Evolutionary conservation across 2,888 invertebrate genomes (phyloP).

Genomic region (Atherix ibis): DNA sequence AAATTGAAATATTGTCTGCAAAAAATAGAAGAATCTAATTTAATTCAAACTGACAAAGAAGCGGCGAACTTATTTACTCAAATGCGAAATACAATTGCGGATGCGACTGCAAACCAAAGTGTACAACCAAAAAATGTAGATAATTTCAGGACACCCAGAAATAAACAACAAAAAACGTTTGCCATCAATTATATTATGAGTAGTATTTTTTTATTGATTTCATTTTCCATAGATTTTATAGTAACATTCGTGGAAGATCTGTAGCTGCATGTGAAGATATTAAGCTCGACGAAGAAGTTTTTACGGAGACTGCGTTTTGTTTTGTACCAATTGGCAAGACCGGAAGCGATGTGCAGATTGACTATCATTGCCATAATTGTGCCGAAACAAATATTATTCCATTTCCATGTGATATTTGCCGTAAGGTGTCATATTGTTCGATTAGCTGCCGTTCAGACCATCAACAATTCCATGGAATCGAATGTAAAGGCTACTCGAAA

Average conservation of each 20-base stretch:
- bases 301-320: conserved; percentile 66
- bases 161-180: no score
- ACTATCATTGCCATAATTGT: conserved; percentile 52
- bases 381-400: conserved; percentile 41
- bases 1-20: conserved; percentile 5
- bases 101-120: no score
- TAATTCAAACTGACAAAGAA: no score
- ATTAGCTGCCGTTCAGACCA: conserved; percentile 43
- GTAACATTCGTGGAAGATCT: conserved; percentile 44
- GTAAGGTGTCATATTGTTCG: conserved; percentile 51
- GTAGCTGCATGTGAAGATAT: conserved; percentile 44
- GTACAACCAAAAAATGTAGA: no score
- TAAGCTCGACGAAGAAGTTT: conserved; percentile 52
- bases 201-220: no score
- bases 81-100: no score
- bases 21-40: no score
- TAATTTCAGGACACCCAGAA: no score
- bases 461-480: conserved; percentile 46
- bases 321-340: conserved; percentile 48
- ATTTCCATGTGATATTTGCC: conserved; percentile 54
- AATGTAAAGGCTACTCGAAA: conserved; percentile 49
- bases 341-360: neutral
- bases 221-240: conserved; percentile 28
- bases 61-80: no score
- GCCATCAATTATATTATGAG: no score